Percentiles rank a stretch among this genome's conserved stretches.
phyloP scores from a whole-genome alignment of 2,113 vertebrate genomes.

The Notarius lentiginosus region DNA sequence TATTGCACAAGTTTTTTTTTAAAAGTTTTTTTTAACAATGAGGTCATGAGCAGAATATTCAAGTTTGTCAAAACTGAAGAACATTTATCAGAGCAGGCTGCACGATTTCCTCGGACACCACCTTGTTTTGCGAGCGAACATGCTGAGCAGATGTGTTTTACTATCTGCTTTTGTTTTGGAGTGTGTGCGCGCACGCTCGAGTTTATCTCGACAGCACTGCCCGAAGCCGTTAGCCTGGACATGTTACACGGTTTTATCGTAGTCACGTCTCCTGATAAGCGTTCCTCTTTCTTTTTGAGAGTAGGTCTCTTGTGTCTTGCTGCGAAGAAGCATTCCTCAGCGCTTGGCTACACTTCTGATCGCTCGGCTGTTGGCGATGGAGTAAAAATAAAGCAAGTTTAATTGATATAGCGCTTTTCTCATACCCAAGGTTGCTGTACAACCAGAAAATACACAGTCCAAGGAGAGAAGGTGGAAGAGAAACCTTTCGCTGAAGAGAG shows the following conservation, averaged over 20 bases:
- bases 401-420: not conserved
- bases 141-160: not conserved
- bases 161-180: not conserved
- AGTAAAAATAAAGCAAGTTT: not conserved
- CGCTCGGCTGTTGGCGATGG: not conserved
- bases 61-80: not conserved
- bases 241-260: not conserved
- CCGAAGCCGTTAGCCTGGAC: not conserved
- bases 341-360: not conserved
- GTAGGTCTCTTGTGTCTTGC: not conserved
- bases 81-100: not conserved
- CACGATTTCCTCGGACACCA: not conserved
- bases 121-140: not conserved
- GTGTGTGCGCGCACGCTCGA: not conserved
- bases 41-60: not conserved
- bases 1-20: not conserved
- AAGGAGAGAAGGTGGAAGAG: not conserved
- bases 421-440: not conserved
- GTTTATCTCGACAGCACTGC: not conserved
- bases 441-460: not conserved
- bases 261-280: not conserved
- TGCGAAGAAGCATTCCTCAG: not conserved
- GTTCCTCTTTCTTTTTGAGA: not conserved
- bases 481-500: not conserved
- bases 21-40: not conserved